A percentile compares a stretch with the other conserved stretches of the same genome.
phyloP scores from a whole-genome alignment of 2,113 vertebrate species.

The Notothenia rossii region DNA sequence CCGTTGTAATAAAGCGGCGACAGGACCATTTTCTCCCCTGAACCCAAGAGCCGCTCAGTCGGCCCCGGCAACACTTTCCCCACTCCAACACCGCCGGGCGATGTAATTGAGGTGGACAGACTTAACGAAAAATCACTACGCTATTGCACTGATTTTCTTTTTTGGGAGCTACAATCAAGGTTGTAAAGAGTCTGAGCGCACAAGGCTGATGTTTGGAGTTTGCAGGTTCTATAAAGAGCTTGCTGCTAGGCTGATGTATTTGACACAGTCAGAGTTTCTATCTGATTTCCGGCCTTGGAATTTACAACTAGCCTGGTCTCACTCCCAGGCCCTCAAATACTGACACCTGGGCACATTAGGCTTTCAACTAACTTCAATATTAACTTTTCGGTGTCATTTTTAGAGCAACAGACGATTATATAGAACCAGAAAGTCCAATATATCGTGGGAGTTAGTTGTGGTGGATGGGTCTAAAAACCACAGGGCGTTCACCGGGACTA shows the following conservation, averaged over 20 bases:
- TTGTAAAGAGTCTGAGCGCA: slow-evolving; percentile 23
- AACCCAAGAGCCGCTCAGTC: slow-evolving; percentile 31
- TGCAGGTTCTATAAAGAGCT: slow-evolving; percentile 17
- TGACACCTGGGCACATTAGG: too few relatives aligned
- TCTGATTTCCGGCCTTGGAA: neutral
- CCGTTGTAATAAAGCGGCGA: slow-evolving; percentile 69
- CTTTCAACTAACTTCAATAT: too few relatives aligned
- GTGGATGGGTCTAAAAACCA: too few relatives aligned
- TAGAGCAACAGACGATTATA: too few relatives aligned
- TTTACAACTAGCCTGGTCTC: neutral
- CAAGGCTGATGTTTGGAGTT: slow-evolving; percentile 19
- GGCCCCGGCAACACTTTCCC: slow-evolving; percentile 25
- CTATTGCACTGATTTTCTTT: slow-evolving; percentile 46
- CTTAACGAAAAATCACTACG: slow-evolving; percentile 65
- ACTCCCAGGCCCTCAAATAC: too few relatives aligned
- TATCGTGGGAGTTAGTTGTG: too few relatives aligned
- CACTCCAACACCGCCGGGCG: neutral
- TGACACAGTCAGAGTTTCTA: neutral
- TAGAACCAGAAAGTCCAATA: too few relatives aligned
- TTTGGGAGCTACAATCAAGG: slow-evolving; percentile 46
- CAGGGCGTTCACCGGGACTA: too few relatives aligned
- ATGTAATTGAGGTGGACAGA: slow-evolving; percentile 64
- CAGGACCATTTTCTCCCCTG: slow-evolving; percentile 73
- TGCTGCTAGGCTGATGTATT: neutral
- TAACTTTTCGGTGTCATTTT: too few relatives aligned